Conservation (phyloP, 2,797 vertebrate species). For the Lutjanus campechanus region DNA sequence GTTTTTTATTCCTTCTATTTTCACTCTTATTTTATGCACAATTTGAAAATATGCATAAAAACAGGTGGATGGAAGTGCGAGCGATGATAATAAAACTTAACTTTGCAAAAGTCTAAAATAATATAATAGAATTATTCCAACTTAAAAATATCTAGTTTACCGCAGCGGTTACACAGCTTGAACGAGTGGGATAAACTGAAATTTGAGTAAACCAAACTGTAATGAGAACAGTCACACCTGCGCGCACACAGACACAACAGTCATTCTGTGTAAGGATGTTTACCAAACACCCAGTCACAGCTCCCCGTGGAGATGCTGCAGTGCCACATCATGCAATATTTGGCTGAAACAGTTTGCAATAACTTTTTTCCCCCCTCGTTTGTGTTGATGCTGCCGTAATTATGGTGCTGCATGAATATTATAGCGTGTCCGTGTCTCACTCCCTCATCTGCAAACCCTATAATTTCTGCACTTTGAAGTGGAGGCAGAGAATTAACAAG, state of each 20-base stretch:
- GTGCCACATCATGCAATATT: slow-evolving; percentile 39
- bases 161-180: neutral
- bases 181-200: slow-evolving; percentile 1
- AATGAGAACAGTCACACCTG: slow-evolving; percentile 3
- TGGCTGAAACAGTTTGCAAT: slow-evolving; percentile 35
- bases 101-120: neutral
- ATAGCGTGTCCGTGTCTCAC: slow-evolving; percentile 55
- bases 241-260: neutral
- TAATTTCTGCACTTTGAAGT: slow-evolving; percentile 70
- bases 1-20: neutral
- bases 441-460: slow-evolving; percentile 51
- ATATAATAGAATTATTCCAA: neutral
- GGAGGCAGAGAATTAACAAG: slow-evolving; percentile 63
- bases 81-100: neutral
- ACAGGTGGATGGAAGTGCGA: neutral
- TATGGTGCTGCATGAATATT: slow-evolving; percentile 63
- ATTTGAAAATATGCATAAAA: neutral
- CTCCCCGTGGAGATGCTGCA: slow-evolving; percentile 7
- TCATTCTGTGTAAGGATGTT: slow-evolving; percentile 20
- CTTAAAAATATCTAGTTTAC: neutral
- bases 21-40: neutral
- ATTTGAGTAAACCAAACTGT: slow-evolving; percentile 11
- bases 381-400: slow-evolving; percentile 63
- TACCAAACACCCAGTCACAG: slow-evolving; percentile 13
- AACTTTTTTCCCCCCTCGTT: slow-evolving; percentile 8